Conservation (phyloP, 2,797 vertebrate genomes). For the Heteromormyrus szaboi region DNA sequence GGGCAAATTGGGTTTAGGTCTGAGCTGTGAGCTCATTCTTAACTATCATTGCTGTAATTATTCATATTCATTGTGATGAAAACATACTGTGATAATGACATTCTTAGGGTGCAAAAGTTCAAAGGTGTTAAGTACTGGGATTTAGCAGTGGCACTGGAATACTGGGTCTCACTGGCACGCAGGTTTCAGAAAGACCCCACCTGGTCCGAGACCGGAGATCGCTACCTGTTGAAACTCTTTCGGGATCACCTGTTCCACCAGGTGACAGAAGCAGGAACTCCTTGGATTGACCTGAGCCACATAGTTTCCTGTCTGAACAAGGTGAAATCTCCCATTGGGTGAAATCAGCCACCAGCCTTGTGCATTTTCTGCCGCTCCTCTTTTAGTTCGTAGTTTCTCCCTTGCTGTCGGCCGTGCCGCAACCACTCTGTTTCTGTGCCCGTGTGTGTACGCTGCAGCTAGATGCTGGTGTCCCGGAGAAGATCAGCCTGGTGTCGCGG, state of each 20-base stretch:
- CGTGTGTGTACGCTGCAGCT: slow-evolving; percentile 59
- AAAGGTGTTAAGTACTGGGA: neutral
- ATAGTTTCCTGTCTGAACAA: slow-evolving; percentile 99
- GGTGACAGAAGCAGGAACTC: slow-evolving; percentile 92
- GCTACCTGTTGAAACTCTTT: slow-evolving; percentile 97
- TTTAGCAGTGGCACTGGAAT: neutral
- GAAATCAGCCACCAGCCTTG: neutral
- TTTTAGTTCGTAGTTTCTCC: neutral
- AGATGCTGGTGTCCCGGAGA: slow-evolving; percentile 96
- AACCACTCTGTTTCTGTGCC: no score
- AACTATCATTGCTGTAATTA: no score
- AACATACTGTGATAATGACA: neutral
- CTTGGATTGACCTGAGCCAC: slow-evolving; percentile 99
- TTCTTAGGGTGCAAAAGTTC: neutral
- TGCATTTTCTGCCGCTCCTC: neutral
- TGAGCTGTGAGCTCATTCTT: neutral
- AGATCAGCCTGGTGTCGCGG: slow-evolving; percentile 96
- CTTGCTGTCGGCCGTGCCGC: neutral
- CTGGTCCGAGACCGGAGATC: slow-evolving; percentile 97
- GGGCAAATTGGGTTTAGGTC: neutral
- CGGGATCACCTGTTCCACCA: slow-evolving; percentile 98
- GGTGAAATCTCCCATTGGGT: slow-evolving; percentile 56
- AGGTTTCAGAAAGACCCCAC: slow-evolving; percentile 98
- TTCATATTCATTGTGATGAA: no score
- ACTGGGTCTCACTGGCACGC: slow-evolving; percentile 8